Base-by-base conservation (phyloP, 2,113 vertebrate genomes). In the Neoarius graeffei region DNA sequence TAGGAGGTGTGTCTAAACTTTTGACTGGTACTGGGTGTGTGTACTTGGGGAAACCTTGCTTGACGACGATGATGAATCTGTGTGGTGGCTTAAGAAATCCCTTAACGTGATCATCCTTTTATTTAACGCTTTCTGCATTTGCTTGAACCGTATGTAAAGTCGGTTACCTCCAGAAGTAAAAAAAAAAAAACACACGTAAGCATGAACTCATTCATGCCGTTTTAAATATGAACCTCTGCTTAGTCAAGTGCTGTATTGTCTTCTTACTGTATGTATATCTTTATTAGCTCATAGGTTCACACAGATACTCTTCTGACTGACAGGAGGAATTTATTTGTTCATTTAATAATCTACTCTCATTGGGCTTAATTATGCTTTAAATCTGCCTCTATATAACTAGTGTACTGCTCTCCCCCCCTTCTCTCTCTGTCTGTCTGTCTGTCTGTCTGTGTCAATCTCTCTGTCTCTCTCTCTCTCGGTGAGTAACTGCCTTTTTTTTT, bases 401-500 rank as follows among this genome's bases (percentile, higher is more conserved):
- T 35, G 2, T 17, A 54, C 35, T 71, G 56, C 69, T 84, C 73
- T 25, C 7, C 64, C 60, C 52, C 10, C 9, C n/a, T 4, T 71
- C 30, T 48, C 64, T n/a, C 35, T 52, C 76, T 30, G 0, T 42
- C 2, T 42, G 2, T 64, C 52, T 23, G 10, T 84, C 35, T 90
- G 30, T 60, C 35, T 89, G 85, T 48, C 30, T 81, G 62, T 89
- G 59, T 67, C 30, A 81, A 52, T 87, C 85, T 48, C 79, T 60
- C 86, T 74, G 91, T 85, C 8, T 92, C 66, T 92, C 87, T 86
- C 25, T 91, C 76, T 92, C 86, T 92, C 91, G 94, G 95, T 95
- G 94, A 97, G 95, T 97, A 91, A 84, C 87, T 57, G 13, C 9
- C 71, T 84, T 84, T 48, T 60, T 77, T 71, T 48, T 82, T 84